Percentiles rank a stretch among this genome's conserved stretches.
Evolutionary conservation across 2,797 vertebrate genomes (phyloP).

Genomic region (Calcarius lapponicus): DNA sequence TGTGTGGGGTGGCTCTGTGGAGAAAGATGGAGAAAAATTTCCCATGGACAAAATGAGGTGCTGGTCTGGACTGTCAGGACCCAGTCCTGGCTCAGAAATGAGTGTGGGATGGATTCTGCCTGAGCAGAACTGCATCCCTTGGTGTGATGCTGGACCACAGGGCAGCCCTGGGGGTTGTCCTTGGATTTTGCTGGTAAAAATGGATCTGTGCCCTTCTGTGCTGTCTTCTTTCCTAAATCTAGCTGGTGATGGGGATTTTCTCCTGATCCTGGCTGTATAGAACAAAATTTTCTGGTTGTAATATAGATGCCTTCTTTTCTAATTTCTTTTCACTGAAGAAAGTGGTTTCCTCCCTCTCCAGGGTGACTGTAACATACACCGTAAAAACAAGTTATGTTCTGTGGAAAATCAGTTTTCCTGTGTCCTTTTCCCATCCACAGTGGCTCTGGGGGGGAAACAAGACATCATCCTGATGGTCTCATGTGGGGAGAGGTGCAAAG

Average conservation of each 20-base stretch:
- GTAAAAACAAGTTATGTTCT: background rate
- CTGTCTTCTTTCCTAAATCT: background rate
- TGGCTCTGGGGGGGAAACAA: background rate
- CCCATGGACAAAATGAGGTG: rapidly evolving
- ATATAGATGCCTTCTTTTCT: background rate
- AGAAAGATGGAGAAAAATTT: background rate
- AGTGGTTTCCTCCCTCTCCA: background rate
- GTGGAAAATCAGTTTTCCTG: background rate
- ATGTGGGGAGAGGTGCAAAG: background rate
- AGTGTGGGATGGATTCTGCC: background rate
- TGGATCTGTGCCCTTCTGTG: background rate
- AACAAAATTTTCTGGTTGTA: background rate
- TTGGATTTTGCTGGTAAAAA: background rate
- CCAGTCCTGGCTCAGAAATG: background rate
- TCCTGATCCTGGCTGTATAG: background rate
- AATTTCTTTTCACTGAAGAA: background rate
- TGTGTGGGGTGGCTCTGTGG: background rate
- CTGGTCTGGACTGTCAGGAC: background rate
- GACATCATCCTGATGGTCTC: background rate
- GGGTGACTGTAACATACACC: background rate
- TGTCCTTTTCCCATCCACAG: background rate
- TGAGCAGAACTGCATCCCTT: background rate
- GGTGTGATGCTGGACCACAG: rapidly evolving
- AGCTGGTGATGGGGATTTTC: background rate
- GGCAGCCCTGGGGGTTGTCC: background rate